Base-by-base conservation (phyloP, 2,888 invertebrate species). In the Latrodectus elegans region DNA sequence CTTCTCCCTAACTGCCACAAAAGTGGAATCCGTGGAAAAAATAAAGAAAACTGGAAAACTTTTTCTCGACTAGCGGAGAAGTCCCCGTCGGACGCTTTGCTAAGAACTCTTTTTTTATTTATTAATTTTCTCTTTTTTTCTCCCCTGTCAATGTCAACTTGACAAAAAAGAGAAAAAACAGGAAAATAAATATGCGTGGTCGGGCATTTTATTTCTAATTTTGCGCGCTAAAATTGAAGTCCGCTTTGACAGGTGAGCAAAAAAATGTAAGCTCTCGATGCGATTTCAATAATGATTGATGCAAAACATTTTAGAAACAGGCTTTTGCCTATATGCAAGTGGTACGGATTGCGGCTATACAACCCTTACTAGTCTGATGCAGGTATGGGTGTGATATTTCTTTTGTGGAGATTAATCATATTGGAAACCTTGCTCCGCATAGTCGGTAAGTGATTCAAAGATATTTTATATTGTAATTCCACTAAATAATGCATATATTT, bases 401-500 rank as follows among this genome's bases (percentile, higher is more conserved):
- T 86, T 55, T 52, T 87, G 67, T 77, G 65, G 38, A 77, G 86
- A 72, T 73, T 87, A 72, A 87, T 87, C 55, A 76, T 73, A 51
- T 72, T 82, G 82, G 81, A 87, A 82, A 73, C 68, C 52, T 77
- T 87, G 67, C 76, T 87, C 60, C 73, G 64, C 68, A 87, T 73
- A 82, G 38, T 82, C 72, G 86, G 86, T 87, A 68, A 87, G 86
- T 87, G 14, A 22, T 64, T 15, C 70, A 51, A 60, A 60, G 0
- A 60, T 60, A 10, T 6, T 60, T 60, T 60, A 38, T 38, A 15
- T 60, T 60, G 8, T 6, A 38, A 38, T 1, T 38, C 6, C 38
- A 38, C 38, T 38, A 38, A 4, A 38, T 38, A 38, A 38, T 38
- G 0, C 6, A 38, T 38, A 38, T 38, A 38, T 38, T 38, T 38